These are phyloP conservation scores for Siphlonurus alternatus DNA, from an alignment of 2,888 invertebrate genomes.

Conservation along the genomic window DNA sequence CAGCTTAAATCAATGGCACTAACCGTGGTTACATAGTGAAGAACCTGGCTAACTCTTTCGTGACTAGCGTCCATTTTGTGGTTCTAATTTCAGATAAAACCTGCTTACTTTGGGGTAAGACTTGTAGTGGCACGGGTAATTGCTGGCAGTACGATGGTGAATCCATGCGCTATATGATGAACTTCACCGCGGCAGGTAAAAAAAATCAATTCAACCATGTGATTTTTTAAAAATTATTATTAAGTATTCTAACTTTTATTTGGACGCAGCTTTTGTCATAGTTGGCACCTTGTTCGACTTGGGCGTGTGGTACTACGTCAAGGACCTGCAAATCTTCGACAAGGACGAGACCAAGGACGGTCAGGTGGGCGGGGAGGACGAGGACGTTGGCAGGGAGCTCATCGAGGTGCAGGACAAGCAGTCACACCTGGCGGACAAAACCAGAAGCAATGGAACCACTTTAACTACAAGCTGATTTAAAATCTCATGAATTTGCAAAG, in stretches of 20 bases:
- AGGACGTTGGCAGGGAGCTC: constrained; percentile 9
- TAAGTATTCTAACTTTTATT: no score
- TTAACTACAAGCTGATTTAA: no score
- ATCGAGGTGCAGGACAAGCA: constrained; percentile 5
- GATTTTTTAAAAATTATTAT: background rate
- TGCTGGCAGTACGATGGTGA: constrained; percentile 58
- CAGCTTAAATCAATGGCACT: no score
- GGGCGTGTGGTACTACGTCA: constrained; percentile 50
- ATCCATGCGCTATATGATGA: constrained; percentile 41
- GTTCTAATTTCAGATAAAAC: constrained; percentile 35
- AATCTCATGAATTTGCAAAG: no score
- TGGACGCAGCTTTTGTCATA: constrained; percentile 37
- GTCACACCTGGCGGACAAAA: no score
- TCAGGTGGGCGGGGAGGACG: no score
- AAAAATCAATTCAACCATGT: constrained; percentile 9
- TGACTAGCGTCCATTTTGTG: background rate
- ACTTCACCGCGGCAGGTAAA: constrained; percentile 42
- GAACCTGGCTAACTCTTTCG: no score
- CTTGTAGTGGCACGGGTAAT: constrained; percentile 48
- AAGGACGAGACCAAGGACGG: constrained; percentile 41
- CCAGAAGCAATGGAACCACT: no score
- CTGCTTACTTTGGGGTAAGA: constrained; percentile 56
- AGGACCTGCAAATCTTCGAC: constrained; percentile 49
- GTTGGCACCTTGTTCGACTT: constrained; percentile 46
- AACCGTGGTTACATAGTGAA: no score